Evolutionary conservation across 2,888 invertebrate genomes (phyloP), one percentile per base, ranked within the genome.

Genomic region (Apotomis capreana): DNA sequence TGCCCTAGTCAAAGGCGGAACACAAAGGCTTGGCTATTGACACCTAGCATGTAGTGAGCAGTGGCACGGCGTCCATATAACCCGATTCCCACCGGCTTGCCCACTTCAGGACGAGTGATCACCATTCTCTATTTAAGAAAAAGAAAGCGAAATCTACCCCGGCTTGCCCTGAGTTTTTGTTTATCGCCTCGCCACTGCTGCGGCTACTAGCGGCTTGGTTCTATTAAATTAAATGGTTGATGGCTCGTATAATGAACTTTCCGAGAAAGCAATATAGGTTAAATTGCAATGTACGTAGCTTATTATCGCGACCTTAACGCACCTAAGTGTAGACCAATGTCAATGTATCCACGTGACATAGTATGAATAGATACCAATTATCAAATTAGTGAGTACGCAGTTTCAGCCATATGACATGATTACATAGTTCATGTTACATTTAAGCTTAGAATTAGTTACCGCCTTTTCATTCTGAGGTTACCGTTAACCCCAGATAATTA

Each of bases 311-410:
- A 46, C 55, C 26, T 64, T 65, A 37, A 52, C 13, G 49, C 13
- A 61, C 61, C 36, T 60, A 70, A 70, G 59, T 65, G 65, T 64
- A 13, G 64, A 64, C 59, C 59, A 49, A 52, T 64, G 64, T 59
- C 46, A 54, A 36, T 54, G 44, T 36, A 54, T 70, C 54, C 26
- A 13, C 36, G 5, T 40, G 40, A 40, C 40, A 3, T 40, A 40
- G 40, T 40, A 40, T 40, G 40, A 49, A 49, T 9, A 49, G 9
- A 49, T 49, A 10, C 49, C 10, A 49, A 49, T 6, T 49, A 49
- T 13, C 10, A 5, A 44, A 5, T 3, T n/a, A 4, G 8, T 40
- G 13, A 9, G 13, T 12, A 3, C 15, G 40, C 44, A 55, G 26
- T 9, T 65, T 4, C 8, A 55, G 9, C 44, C 13, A 12, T 55